Conservation (phyloP, 2,888 invertebrate genomes). For the Andrena marginata region DNA sequence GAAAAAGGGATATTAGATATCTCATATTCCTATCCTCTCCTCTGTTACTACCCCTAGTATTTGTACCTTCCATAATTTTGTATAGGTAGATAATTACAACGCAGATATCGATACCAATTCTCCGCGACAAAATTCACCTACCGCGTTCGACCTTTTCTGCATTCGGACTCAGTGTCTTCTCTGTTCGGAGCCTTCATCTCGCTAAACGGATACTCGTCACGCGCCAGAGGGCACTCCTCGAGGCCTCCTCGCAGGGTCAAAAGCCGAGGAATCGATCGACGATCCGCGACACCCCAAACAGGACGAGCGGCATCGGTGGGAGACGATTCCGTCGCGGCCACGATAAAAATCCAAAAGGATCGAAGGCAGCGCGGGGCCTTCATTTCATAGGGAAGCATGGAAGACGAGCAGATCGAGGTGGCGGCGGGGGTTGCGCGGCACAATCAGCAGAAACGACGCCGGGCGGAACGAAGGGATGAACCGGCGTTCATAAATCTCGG, state of each 20-base stretch:
- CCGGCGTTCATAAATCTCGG: slow-evolving; percentile 84
- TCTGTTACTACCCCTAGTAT: no score
- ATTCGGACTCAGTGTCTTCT: no score
- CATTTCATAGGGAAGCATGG: slow-evolving; percentile 71
- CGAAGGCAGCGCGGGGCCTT: slow-evolving; percentile 66
- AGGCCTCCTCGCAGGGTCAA: neutral
- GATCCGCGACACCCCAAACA: slow-evolving; percentile 28
- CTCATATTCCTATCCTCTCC: no score
- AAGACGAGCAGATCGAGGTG: slow-evolving; percentile 61
- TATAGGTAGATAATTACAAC: no score
- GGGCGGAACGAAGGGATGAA: slow-evolving; percentile 78
- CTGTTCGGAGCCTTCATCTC: no score
- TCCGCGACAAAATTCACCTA: no score
- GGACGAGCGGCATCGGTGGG: slow-evolving; percentile 29
- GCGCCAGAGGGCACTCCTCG: neutral
- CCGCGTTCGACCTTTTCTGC: no score
- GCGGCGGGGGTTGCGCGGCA: slow-evolving; percentile 66
- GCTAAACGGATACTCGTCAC: neutral
- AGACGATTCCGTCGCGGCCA: slow-evolving; percentile 54
- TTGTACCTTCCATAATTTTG: no score
- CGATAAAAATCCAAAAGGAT: slow-evolving; percentile 73
- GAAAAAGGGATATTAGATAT: no score
- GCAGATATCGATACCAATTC: no score
- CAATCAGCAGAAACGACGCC: slow-evolving; percentile 76
- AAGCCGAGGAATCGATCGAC: neutral